Conservation (phyloP, 2,888 invertebrate genomes). For the Andrena chrysosceles region DNA sequence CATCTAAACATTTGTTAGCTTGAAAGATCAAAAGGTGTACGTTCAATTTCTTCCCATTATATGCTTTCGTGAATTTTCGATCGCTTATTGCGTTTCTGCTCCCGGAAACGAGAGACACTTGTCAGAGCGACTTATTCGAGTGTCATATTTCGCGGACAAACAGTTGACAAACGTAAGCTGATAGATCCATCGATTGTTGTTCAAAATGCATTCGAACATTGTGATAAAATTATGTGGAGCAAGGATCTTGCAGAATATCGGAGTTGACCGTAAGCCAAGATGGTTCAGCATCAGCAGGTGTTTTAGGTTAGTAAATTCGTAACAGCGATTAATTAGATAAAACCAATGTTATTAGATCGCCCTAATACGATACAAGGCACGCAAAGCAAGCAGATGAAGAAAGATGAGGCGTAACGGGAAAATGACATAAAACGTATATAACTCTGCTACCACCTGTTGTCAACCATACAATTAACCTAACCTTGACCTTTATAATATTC, state of each 20-base stretch:
- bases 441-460: not conserved
- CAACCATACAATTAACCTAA: not conserved
- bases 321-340: not conserved
- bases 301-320: constrained; percentile 77
- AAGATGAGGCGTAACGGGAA: not conserved
- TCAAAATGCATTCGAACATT: constrained; percentile 77
- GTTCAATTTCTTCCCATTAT: not conserved
- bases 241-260: constrained; percentile 68
- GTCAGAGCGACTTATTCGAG: not conserved
- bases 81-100: not conserved
- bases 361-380: not conserved
- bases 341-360: not conserved
- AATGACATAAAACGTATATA: not conserved
- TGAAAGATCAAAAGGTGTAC: too few species aligned
- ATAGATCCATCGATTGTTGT: not conserved
- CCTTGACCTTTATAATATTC: not conserved
- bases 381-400: too few species aligned
- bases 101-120: not conserved
- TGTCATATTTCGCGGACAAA: constrained; percentile 6
- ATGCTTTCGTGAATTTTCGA: not conserved
- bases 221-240: constrained; percentile 77
- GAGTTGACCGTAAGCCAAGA: constrained; percentile 65
- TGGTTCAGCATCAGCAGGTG: constrained; percentile 77
- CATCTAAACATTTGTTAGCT: not conserved
- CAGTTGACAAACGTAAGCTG: not conserved